Evolutionary conservation across 2,113 vertebrate species (phyloP).

Genomic region (Nesoenas mayeri): DNA sequence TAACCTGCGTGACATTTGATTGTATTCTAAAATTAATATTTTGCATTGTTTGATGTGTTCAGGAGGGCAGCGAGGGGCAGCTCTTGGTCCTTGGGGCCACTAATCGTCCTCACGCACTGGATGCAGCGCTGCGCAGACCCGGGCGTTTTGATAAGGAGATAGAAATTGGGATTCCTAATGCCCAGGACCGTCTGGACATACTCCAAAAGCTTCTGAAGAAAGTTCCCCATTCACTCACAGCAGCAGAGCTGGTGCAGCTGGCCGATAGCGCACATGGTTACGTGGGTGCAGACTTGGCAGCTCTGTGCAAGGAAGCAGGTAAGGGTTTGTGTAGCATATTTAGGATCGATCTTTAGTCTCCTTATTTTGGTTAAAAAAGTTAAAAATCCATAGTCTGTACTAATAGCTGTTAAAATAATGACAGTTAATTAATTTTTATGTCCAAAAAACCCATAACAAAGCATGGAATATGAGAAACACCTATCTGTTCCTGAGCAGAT

Average conservation of each 20-base stretch:
- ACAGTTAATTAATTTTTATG: not conserved
- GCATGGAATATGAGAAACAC: not conserved
- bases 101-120: constrained; percentile 91
- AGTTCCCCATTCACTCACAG: constrained; percentile 77
- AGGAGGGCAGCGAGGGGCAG: constrained; percentile 91
- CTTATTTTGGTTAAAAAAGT: not conserved
- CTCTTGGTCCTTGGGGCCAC: constrained; percentile 93
- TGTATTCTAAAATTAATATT: not conserved
- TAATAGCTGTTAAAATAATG: not conserved
- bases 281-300: constrained; percentile 91
- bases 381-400: not conserved
- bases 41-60: not conserved
- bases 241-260: constrained; percentile 77
- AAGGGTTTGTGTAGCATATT: constrained; percentile 33
- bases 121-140: constrained; percentile 89
- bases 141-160: constrained; percentile 96
- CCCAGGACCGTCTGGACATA: constrained; percentile 86
- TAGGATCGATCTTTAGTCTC: not conserved
- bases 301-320: constrained; percentile 95
- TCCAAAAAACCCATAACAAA: not conserved
- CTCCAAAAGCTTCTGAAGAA: constrained; percentile 82
- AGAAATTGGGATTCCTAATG: constrained; percentile 90
- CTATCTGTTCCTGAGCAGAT: not conserved
- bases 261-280: constrained; percentile 89
- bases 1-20: not conserved